phyloP scores from a whole-genome alignment of 1,140 invertebrate species.

The Aphaenogaster rudis region DNA sequence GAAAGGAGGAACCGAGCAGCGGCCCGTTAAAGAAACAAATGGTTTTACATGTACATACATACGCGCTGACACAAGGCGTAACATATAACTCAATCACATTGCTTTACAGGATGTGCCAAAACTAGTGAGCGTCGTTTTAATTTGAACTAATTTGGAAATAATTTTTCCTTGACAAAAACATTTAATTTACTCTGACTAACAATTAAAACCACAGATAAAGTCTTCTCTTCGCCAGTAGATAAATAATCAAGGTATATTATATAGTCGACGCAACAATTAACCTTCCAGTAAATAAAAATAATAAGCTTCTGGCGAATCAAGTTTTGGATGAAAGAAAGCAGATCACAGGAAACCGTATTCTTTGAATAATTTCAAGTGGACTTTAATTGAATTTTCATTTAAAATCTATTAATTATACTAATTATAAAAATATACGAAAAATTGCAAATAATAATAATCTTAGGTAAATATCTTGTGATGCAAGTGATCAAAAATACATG shows the following conservation, averaged over 20 bases:
- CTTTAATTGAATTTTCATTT: background rate
- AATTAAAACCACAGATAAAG: too few species aligned
- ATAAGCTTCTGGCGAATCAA: background rate
- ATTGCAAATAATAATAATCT: background rate
- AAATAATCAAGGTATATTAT: too few species aligned
- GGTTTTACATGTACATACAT: constrained; percentile 3
- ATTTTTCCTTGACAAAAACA: background rate
- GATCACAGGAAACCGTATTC: background rate
- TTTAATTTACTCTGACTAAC: background rate
- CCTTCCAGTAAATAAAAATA: background rate
- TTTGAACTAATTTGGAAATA: background rate
- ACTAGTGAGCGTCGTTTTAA: background rate
- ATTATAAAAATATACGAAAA: background rate
- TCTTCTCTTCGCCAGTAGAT: too few species aligned
- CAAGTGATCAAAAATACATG: background rate
- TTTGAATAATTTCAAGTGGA: background rate
- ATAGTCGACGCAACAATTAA: too few species aligned
- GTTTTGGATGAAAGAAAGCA: background rate
- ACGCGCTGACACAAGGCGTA: constrained; percentile 62
- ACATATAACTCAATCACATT: background rate
- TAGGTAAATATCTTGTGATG: background rate
- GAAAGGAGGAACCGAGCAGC: constrained; percentile 42
- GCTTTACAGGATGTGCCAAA: background rate
- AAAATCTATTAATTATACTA: too few species aligned
- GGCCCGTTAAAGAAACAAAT: constrained; percentile 65